phyloP scores from a whole-genome alignment of 1,140 invertebrate genomes.

The Armadillidium nasatum region DNA sequence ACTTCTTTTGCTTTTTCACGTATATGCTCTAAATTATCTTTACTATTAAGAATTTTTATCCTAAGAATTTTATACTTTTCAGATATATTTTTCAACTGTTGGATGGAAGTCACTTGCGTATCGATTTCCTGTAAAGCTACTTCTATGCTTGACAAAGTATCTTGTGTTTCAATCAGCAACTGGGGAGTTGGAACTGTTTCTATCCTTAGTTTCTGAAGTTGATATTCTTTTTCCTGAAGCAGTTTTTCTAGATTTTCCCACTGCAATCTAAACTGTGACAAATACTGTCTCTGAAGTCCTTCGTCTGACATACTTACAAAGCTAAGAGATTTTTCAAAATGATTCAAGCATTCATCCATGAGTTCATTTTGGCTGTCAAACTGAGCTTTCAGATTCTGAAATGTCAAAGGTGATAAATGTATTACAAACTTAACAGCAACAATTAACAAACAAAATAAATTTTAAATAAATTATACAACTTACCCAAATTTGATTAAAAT shows the following conservation, averaged over 20 bases:
- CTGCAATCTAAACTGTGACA: conserved; percentile 66
- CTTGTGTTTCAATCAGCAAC: conserved; percentile 39
- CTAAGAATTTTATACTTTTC: conserved; percentile 41
- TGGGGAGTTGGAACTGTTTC: conserved; percentile 39
- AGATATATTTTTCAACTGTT: conserved; percentile 38
- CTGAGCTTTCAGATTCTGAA: conserved; percentile 73
- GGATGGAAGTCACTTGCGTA: conserved; percentile 42
- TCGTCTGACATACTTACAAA: conserved; percentile 74
- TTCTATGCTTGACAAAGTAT: conserved; percentile 37
- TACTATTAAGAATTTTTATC: conserved; percentile 42
- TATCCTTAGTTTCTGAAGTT: conserved; percentile 38
- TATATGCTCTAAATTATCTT: conserved; percentile 42
- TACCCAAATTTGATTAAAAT: conserved; percentile 44
- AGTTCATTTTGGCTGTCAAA: conserved; percentile 77
- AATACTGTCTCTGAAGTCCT: conserved; percentile 69
- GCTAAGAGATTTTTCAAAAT: conserved; percentile 69
- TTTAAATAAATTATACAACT: conserved; percentile 5
- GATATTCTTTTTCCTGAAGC: conserved; percentile 37
- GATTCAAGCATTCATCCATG: conserved; percentile 63
- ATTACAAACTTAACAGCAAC: not conserved
- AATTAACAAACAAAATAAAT: not conserved
- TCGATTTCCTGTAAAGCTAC: conserved; percentile 38
- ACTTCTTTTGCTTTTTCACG: conserved; percentile 35
- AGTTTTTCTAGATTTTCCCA: conserved; percentile 60
- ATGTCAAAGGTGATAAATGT: conserved; percentile 19